These are phyloP conservation scores for Endotricha flammealis DNA, from an alignment of 2,888 invertebrate species.

Conservation along the genomic window DNA sequence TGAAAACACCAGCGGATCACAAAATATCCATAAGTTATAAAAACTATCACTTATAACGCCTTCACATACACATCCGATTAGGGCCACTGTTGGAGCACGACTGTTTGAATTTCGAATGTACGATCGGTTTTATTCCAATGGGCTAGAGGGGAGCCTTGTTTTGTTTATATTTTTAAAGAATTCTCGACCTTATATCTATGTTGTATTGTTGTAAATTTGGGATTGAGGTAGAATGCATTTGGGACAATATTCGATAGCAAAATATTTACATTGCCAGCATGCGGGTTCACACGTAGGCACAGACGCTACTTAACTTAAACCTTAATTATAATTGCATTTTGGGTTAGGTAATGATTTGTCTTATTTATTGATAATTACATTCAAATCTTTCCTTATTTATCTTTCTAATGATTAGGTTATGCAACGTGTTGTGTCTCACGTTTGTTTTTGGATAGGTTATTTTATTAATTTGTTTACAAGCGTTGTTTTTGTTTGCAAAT, in stretches of 20 bases:
- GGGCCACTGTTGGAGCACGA: conserved; percentile 34
- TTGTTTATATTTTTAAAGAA: conserved; percentile 10
- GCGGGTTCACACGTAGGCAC: conserved; percentile 42
- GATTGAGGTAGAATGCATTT: conserved; percentile 24
- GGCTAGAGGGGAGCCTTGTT: conserved; percentile 30
- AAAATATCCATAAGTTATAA: conserved; percentile 13
- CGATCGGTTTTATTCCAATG: conserved; percentile 52
- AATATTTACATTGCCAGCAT: conserved; percentile 24
- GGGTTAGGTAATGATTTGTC: conserved; percentile 38
- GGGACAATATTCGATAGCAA: conserved; percentile 25
- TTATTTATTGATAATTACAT: conserved; percentile 25
- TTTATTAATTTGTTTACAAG: conserved; percentile 2
- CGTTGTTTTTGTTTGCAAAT: too few species aligned
- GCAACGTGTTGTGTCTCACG: conserved; percentile 21
- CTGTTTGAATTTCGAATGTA: conserved; percentile 40
- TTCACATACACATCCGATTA: conserved; percentile 17
- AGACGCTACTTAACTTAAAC: conserved; percentile 1
- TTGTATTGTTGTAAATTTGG: conserved; percentile 1
- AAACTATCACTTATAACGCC: conserved; percentile 9
- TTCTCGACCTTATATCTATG: conserved; percentile 14
- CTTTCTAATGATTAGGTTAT: conserved; percentile 16
- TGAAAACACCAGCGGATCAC: conserved; percentile 16
- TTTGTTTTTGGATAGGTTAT: conserved; percentile 9
- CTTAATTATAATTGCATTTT: conserved; percentile 35
- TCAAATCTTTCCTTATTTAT: conserved; percentile 33